phyloP scores from a whole-genome alignment of 1,140 invertebrate species.

The Lordiphosa mommai region DNA sequence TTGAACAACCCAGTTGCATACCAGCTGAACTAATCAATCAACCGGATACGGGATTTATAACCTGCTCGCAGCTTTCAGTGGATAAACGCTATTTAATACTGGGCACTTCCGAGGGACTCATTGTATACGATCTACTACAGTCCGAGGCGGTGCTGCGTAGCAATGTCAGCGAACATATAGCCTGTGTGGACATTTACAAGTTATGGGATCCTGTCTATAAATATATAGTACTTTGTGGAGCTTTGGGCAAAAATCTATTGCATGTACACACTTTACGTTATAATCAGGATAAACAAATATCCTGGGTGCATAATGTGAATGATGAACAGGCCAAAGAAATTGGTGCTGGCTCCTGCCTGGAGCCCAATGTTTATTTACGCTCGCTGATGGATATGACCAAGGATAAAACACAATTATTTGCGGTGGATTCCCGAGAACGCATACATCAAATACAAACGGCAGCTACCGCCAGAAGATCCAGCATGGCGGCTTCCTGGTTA shows the following conservation, averaged over 20 bases:
- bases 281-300: slow-evolving; percentile 11
- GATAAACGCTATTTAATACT: slow-evolving; percentile 58
- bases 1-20: not conserved
- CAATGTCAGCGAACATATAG: slow-evolving; percentile 69
- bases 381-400: slow-evolving; percentile 33
- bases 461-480: not conserved
- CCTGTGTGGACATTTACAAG: slow-evolving; percentile 62
- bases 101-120: slow-evolving; percentile 57
- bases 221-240: slow-evolving; percentile 66
- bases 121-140: slow-evolving; percentile 53
- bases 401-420: slow-evolving; percentile 28
- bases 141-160: slow-evolving; percentile 39
- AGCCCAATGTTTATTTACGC: slow-evolving; percentile 46
- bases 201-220: slow-evolving; percentile 41
- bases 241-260: slow-evolving; percentile 37
- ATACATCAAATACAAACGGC: slow-evolving; percentile 54
- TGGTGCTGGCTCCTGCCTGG: slow-evolving; percentile 16
- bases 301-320: slow-evolving; percentile 48
- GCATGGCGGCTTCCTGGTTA: too few species aligned
- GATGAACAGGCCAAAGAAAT: slow-evolving; percentile 9
- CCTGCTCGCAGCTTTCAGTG: slow-evolving; percentile 49
- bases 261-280: slow-evolving; percentile 49
- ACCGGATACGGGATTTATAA: slow-evolving; percentile 29
- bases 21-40: slow-evolving; percentile 19
- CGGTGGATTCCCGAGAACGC: slow-evolving; percentile 53